Evolutionary conservation across 2,113 vertebrate species (phyloP).

Genomic region (Onychorhynchus coronatus): DNA sequence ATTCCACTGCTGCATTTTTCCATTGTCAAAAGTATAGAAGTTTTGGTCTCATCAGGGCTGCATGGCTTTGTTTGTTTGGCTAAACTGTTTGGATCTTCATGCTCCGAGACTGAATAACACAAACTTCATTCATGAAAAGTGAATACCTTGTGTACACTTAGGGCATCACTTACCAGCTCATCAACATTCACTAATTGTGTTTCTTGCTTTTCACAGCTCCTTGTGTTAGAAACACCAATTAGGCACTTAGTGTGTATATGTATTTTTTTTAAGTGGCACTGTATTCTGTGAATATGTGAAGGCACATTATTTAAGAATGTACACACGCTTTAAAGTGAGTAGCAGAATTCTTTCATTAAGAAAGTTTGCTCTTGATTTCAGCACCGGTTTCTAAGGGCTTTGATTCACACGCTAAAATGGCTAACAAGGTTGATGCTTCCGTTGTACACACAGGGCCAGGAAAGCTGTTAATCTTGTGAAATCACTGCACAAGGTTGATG

Average conservation of each 20-base stretch:
- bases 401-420: background rate
- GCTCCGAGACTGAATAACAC: constrained; percentile 18
- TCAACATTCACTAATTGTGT: constrained; percentile 36
- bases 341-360: background rate
- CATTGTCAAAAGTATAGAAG: constrained; percentile 33
- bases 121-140: constrained; percentile 52
- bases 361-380: background rate
- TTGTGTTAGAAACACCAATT: constrained; percentile 24
- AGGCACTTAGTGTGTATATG: background rate
- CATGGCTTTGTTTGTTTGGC: constrained; percentile 71
- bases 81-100: constrained; percentile 33
- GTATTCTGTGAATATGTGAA: background rate
- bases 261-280: background rate
- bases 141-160: constrained; percentile 1
- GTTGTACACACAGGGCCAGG: rapidly evolving
- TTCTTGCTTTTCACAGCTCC: constrained; percentile 32
- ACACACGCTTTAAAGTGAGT: background rate
- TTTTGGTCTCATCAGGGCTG: constrained; percentile 52
- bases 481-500: background rate
- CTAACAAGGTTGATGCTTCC: background rate
- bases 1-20: constrained; percentile 52
- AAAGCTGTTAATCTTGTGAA: too few species aligned
- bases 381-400: background rate
- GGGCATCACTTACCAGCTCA: constrained; percentile 43
- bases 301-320: background rate